Conservation (phyloP, 2,888 invertebrate genomes). For the Protonemura montana region DNA sequence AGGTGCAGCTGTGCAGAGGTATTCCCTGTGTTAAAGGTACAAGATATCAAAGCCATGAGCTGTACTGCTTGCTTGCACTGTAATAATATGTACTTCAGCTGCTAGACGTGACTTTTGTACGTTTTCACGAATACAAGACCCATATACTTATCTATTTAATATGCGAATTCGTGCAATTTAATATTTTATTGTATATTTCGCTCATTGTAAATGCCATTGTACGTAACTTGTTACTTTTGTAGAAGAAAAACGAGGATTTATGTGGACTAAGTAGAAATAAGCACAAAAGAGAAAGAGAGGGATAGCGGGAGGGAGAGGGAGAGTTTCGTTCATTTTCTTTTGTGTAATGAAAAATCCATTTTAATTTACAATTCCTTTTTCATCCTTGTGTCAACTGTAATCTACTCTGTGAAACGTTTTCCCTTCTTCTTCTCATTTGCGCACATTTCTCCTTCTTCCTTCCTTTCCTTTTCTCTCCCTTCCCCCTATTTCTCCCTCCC, state of each 20-base stretch:
- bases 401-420: conserved; percentile 47
- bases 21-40: too few relatives aligned
- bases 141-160: not conserved
- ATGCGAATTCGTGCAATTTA: conserved; percentile 12
- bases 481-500: conserved; percentile 43
- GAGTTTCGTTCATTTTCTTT: conserved; percentile 45
- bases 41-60: too few relatives aligned
- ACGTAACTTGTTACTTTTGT: not conserved
- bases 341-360: conserved; percentile 50
- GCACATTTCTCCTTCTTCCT: conserved; percentile 40
- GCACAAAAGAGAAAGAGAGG: conserved; percentile 30
- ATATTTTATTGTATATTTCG: not conserved
- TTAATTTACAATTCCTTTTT: conserved; percentile 51
- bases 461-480: conserved; percentile 34
- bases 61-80: too few relatives aligned
- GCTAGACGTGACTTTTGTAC: not conserved
- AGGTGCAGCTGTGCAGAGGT: too few relatives aligned
- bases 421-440: conserved; percentile 41
- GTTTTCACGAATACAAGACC: not conserved
- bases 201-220: not conserved
- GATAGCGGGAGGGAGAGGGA: conserved; percentile 35
- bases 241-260: conserved; percentile 31
- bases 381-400: conserved; percentile 51
- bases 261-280: conserved; percentile 1
- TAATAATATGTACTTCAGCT: not conserved